These are phyloP conservation scores for Phallusia fumigata DNA, from an alignment of 23 tunicate genomes.

Conservation along the genomic window DNA sequence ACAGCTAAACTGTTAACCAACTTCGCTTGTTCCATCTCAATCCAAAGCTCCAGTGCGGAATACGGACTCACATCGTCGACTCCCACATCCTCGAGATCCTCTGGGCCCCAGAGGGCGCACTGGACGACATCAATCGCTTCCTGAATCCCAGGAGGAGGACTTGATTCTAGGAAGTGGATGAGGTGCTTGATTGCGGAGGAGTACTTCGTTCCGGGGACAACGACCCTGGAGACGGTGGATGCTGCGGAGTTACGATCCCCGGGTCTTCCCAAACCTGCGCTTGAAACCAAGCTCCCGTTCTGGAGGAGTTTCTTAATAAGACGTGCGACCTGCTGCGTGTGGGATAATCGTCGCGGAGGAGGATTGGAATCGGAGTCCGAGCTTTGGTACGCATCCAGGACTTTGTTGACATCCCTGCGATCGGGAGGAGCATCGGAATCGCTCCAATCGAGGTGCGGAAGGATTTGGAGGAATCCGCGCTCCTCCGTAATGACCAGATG, in stretches of 20 bases:
- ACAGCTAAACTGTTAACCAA: slow-evolving; percentile 87
- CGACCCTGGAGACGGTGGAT: slow-evolving; percentile 34
- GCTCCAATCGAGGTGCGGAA: slow-evolving; percentile 61
- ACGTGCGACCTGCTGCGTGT: slow-evolving; percentile 46
- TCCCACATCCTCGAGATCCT: slow-evolving; percentile 55
- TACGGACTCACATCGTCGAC: slow-evolving; percentile 65
- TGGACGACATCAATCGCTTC: slow-evolving; percentile 63
- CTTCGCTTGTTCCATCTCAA: slow-evolving; percentile 92
- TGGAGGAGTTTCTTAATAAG: slow-evolving; percentile 42
- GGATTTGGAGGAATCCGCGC: slow-evolving; percentile 59
- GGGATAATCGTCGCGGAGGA: slow-evolving; percentile 13
- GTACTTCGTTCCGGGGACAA: slow-evolving; percentile 58
- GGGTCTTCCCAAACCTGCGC: slow-evolving; percentile 10
- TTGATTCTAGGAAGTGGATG: slow-evolving; percentile 37
- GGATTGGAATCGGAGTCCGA: slow-evolving; percentile 51
- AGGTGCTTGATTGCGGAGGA: slow-evolving; percentile 66
- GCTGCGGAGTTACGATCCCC: slow-evolving; percentile 40
- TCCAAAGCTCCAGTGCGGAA: slow-evolving; percentile 72
- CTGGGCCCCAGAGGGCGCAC: slow-evolving; percentile 97
- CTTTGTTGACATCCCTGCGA: slow-evolving; percentile 11
- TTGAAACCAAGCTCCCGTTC: slow-evolving; percentile 25
- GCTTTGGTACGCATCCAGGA: slow-evolving; percentile 39
- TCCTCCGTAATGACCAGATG: slow-evolving; percentile 80
- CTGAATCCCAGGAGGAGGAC: slow-evolving; percentile 32
- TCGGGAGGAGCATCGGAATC: slow-evolving; percentile 28